These are phyloP conservation scores for Steinernema feltiae DNA, from an alignment of 1,140 invertebrate genomes.

Conservation along the genomic window DNA sequence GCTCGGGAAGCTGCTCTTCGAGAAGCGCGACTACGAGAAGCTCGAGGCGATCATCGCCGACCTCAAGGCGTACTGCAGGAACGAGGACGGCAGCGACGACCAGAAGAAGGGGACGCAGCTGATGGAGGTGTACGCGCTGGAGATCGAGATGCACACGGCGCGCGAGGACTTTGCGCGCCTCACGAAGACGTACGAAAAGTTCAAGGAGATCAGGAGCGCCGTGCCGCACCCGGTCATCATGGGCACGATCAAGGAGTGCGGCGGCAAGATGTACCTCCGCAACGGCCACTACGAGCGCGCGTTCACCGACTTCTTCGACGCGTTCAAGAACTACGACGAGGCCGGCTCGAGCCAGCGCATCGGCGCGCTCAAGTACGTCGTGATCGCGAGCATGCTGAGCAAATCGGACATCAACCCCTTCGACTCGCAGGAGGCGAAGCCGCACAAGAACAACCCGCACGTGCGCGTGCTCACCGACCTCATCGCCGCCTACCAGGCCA, in stretches of 20 bases:
- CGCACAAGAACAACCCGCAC: conserved; percentile 98
- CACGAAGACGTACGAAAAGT: conserved; percentile 92
- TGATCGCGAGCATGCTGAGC: conserved; percentile 88
- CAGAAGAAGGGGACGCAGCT: conserved; percentile 91
- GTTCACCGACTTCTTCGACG: conserved; percentile 98
- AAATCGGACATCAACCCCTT: conserved; percentile 98
- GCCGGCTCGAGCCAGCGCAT: conserved; percentile 92
- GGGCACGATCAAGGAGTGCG: conserved; percentile 97
- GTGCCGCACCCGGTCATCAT: conserved; percentile 99
- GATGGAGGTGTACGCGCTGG: conserved; percentile 94
- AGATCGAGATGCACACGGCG: conserved; percentile 58
- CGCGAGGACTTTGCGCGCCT: conserved; percentile 71
- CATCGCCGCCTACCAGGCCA: conserved; percentile 94
- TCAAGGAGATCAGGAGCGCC: conserved; percentile 94
- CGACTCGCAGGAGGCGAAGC: conserved; percentile 98
- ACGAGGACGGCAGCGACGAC: conserved; percentile 96
- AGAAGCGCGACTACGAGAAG: conserved; percentile 86
- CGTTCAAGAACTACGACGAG: conserved; percentile 99
- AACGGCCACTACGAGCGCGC: conserved; percentile 98
- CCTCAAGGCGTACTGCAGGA: conserved; percentile 63
- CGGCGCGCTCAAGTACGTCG: conserved; percentile 95
- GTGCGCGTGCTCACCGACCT: conserved; percentile 98
- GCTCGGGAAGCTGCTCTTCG: conserved; percentile 94
- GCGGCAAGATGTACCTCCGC: conserved; percentile 97
- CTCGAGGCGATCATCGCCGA: conserved; percentile 82